These are phyloP conservation scores for Vireo altiloquus DNA, from an alignment of 2,113 vertebrate species.

Conservation along the genomic window DNA sequence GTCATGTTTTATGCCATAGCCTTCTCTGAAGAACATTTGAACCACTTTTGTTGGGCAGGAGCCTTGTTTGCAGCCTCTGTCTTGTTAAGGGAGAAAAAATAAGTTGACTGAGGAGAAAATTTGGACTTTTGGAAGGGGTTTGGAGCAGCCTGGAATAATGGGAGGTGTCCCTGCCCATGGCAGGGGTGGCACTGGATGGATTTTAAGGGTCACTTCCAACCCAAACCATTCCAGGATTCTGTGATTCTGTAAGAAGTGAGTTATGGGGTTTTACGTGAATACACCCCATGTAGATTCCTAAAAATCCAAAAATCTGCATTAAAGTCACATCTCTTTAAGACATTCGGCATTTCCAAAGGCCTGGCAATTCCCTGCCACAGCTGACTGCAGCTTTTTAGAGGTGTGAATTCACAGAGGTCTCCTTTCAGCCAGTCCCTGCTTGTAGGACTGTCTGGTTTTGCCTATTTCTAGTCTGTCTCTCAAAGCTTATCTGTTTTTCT, in stretches of 20 bases:
- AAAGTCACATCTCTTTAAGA: neutral
- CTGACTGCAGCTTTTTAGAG: neutral
- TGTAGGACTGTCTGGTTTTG: neutral
- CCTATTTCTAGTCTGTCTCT: neutral
- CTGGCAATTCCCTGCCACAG: neutral
- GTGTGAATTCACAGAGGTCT: neutral
- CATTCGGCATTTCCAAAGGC: neutral
- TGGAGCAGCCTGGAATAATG: neutral
- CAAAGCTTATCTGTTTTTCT: neutral
- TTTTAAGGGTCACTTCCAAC: neutral
- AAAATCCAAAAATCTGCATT: neutral
- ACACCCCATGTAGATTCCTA: fast-evolving
- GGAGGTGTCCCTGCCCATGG: neutral
- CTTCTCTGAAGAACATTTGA: neutral
- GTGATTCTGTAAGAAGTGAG: neutral
- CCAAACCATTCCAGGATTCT: neutral
- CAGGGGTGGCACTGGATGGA: no score
- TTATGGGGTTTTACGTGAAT: fast-evolving
- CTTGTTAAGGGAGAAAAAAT: neutral
- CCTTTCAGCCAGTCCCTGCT: neutral
- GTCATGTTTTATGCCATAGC: neutral
- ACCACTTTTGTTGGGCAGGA: neutral
- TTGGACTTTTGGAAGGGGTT: neutral
- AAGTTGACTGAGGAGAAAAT: neutral
- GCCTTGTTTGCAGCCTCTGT: neutral